phyloP scores from a whole-genome alignment of 2,113 vertebrate genomes.

The Lepus americanus region DNA sequence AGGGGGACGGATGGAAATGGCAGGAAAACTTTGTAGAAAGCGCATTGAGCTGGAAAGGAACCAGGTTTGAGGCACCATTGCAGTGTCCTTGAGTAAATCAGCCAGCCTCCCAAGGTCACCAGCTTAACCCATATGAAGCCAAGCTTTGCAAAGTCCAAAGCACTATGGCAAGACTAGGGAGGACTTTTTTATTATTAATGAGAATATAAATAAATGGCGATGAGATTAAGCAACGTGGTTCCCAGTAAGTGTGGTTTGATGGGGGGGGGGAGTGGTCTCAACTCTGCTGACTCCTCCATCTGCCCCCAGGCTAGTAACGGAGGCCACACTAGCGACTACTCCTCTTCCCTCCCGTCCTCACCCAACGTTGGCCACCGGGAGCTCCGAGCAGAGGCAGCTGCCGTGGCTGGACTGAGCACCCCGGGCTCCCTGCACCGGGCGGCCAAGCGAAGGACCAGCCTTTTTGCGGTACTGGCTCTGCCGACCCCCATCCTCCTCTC shows the following conservation, averaged over 20 bases:
- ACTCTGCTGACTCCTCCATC: constrained; percentile 13
- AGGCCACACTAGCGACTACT: constrained; percentile 93
- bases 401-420: constrained; percentile 86
- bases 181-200: background rate
- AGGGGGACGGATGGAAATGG: background rate
- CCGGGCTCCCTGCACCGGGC: constrained; percentile 91
- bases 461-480: constrained; percentile 92
- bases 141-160: background rate
- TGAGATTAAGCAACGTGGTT: background rate
- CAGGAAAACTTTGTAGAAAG: constrained; percentile 15
- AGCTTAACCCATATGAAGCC: background rate
- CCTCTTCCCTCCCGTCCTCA: constrained; percentile 96
- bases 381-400: constrained; percentile 88
- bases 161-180: background rate
- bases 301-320: constrained; percentile 93
- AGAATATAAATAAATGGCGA: background rate
- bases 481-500: background rate
- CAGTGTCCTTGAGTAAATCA: background rate
- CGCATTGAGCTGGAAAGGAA: background rate
- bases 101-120: background rate
- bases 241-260: background rate
- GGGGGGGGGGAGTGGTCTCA: background rate
- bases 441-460: constrained; percentile 95
- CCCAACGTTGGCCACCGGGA: constrained; percentile 96
- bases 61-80: background rate